Percentiles rank a stretch among this genome's conserved stretches.
These are phyloP conservation scores for Catharus minimus DNA, from an alignment of 2,113 vertebrate species.

Conservation along the genomic window DNA sequence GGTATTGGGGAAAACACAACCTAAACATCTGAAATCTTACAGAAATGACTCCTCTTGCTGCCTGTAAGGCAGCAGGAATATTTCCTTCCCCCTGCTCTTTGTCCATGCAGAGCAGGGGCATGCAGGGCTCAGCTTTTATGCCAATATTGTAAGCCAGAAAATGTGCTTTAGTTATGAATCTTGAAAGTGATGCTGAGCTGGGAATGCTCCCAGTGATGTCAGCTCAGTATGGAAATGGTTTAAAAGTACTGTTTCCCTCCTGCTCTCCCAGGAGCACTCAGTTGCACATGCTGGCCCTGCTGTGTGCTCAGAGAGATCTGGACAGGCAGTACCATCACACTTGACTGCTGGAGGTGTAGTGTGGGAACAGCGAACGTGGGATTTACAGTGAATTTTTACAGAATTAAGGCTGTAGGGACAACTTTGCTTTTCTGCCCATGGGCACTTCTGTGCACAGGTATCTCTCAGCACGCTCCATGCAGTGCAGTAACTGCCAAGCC, in stretches of 20 bases:
- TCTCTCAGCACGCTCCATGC: background rate
- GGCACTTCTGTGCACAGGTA: background rate
- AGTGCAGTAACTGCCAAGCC: background rate
- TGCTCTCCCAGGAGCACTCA: background rate
- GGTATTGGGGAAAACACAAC: background rate
- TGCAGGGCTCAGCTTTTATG: background rate
- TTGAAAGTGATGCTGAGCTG: background rate
- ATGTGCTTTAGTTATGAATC: background rate
- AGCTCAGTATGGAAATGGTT: background rate
- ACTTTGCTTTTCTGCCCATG: background rate
- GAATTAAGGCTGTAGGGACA: background rate
- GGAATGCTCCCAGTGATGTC: background rate
- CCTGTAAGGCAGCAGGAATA: background rate
- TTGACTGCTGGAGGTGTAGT: background rate
- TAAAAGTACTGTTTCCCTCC: background rate
- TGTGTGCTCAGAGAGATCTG: background rate
- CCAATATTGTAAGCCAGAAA: background rate
- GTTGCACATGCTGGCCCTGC: background rate
- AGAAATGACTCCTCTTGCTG: background rate
- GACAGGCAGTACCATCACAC: background rate
- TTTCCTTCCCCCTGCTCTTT: background rate
- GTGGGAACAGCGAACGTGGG: background rate
- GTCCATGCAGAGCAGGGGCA: background rate
- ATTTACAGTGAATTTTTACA: background rate
- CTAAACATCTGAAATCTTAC: background rate